Evolutionary conservation across 2,888 invertebrate genomes (phyloP).

Genomic region (Hirtodrosophila histrioides): DNA sequence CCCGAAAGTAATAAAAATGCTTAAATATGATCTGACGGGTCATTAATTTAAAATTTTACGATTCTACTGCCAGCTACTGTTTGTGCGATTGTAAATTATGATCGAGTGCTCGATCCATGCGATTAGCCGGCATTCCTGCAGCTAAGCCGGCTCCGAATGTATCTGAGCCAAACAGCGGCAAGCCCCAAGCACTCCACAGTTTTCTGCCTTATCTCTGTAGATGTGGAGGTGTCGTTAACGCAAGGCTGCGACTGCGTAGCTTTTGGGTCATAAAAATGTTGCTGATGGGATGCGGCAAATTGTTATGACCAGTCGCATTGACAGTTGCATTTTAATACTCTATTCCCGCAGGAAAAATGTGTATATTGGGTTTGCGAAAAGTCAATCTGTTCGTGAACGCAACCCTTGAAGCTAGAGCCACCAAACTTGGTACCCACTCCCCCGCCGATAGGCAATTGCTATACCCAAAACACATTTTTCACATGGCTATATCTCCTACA

Average conservation of each 20-base stretch:
- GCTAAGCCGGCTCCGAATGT: constrained; percentile 20
- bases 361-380: too few species aligned
- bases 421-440: too few species aligned
- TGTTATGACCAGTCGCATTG: constrained; percentile 70
- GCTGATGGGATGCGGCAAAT: constrained; percentile 56
- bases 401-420: too few species aligned
- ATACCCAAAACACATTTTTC: too few species aligned
- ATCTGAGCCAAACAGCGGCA: background rate
- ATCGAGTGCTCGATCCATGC: constrained; percentile 58
- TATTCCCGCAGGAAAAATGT: too few species aligned
- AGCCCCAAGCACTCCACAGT: constrained; percentile 3
- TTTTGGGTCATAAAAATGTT: constrained; percentile 56
- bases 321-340: constrained; percentile 49
- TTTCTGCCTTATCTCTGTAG: too few species aligned
- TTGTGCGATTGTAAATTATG: constrained; percentile 82
- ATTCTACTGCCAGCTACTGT: constrained; percentile 80
- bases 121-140: constrained; percentile 63
- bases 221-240: constrained; percentile 30
- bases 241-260: constrained; percentile 37
- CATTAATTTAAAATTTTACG: constrained; percentile 83
- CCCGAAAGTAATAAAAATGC: constrained; percentile 77
- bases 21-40: constrained; percentile 83
- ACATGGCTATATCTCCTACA: too few species aligned
- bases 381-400: too few species aligned
- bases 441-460: too few species aligned